Evolutionary conservation across 2,797 vertebrate species (phyloP).

Genomic region (Pachyuromys duprasi): DNA sequence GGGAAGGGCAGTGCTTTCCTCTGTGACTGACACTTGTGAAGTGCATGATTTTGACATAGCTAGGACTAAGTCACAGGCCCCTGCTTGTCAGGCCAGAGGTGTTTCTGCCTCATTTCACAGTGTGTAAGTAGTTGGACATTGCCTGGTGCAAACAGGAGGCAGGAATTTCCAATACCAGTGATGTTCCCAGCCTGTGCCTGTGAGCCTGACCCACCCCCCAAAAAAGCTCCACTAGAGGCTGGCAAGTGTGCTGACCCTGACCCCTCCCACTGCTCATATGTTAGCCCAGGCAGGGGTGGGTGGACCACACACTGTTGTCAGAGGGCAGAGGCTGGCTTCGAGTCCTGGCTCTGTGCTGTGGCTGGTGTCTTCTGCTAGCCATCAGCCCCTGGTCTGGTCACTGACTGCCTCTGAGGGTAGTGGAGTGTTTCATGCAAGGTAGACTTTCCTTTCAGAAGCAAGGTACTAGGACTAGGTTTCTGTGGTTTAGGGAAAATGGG

Average conservation of each 20-base stretch:
- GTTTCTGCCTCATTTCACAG: neutral
- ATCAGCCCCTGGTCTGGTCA: neutral
- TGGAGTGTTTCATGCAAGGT: neutral
- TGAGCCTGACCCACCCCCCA: no score
- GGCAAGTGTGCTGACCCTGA: neutral
- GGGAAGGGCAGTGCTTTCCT: neutral
- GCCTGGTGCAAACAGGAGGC: neutral
- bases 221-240: neutral
- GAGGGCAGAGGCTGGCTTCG: neutral
- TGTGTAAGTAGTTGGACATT: neutral
- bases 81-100: neutral
- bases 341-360: neutral
- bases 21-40: neutral
- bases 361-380: neutral
- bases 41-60: neutral
- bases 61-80: neutral
- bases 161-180: neutral
- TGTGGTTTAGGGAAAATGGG: neutral
- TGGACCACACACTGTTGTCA: neutral
- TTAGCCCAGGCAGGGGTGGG: neutral
- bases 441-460: neutral
- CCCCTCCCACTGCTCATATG: neutral
- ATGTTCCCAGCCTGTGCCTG: neutral
- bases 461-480: neutral
- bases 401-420: rapidly evolving